Evolutionary conservation across 1,140 invertebrate species (phyloP), one percentile per base, ranked within the genome.

Genomic region (Chymomyza costata): DNA sequence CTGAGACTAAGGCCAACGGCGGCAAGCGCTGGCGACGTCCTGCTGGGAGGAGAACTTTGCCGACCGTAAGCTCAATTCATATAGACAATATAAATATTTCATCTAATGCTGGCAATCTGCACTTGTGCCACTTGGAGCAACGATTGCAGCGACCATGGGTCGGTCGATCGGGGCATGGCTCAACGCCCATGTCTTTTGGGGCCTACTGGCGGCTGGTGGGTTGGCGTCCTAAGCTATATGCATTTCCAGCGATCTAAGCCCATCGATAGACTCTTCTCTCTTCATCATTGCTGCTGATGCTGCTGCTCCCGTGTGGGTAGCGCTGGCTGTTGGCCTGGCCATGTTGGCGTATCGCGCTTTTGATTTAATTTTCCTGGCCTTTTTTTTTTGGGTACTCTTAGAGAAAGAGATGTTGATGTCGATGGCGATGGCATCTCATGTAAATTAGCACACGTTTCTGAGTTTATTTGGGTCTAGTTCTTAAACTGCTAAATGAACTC

Each of bases 101-200:
- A 83, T 83, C 81, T 83, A 81, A 83, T 83, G 66, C 59, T 83
- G 55, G 69, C 69, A 83, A 83, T 83, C 80, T 83, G 81, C 81
- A 83, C 81, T 83, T 83, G 81, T 78, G 80, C 68, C 78, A 68
- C 62, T 64, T 46, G 21, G 40, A 28, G 32, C 39, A 37, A 3
- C 30, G 41, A 19, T 31, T 0, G 40, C 35, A 39, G 52, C 53
- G 5, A 6, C 5, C 40, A 43, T 40, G 39, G 18, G 44, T 39
- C n/a, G 13, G 16, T 10, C 18, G 16, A 28, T 19, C 47, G 16
- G 10, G 31, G 32, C 39, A n/a, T n/a, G n/a, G n/a, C n/a, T n/a
- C n/a, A 40, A 57, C 46, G 48, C 54, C 47, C 1, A 21, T 15
- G 2, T 2, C 13, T 21, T 8, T 15, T 16, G 8, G 10, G 1